Evolutionary conservation across 2,113 vertebrate genomes (phyloP).

Genomic region (Protobothrops flavoviridis): DNA sequence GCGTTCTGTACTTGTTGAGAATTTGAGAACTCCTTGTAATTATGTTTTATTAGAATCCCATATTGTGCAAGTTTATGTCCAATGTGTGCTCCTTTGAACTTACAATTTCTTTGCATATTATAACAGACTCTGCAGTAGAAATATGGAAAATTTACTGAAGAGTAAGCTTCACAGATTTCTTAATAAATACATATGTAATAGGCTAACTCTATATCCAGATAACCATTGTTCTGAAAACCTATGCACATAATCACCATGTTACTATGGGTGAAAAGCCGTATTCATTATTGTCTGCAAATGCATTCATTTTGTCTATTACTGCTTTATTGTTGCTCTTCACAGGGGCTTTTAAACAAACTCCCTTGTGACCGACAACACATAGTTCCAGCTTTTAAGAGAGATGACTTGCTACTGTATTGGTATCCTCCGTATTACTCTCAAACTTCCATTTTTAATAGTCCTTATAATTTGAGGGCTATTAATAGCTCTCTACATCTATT

Average conservation of each 20-base stretch:
- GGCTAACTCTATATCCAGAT: background rate
- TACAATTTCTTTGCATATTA: background rate
- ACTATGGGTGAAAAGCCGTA: background rate
- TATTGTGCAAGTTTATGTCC: background rate
- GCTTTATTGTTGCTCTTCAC: background rate
- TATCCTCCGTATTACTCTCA: background rate
- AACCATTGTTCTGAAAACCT: background rate
- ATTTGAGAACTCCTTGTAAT: background rate
- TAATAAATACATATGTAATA: background rate
- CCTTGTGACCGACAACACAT: background rate
- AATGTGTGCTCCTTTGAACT: background rate
- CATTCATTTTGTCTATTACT: background rate
- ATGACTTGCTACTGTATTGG: background rate
- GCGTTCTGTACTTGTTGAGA: background rate
- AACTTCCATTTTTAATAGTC: background rate
- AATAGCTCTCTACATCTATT: background rate
- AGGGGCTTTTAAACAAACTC: background rate
- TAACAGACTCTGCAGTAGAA: background rate
- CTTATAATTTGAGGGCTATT: background rate
- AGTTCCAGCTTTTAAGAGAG: background rate
- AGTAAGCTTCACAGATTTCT: background rate
- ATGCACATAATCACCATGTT: background rate
- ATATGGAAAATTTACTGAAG: background rate
- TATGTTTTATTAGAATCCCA: background rate
- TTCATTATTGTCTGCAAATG: background rate